Evolutionary conservation across 2,888 invertebrate genomes (phyloP), one percentile per base, ranked within the genome.

Genomic region (Amphiduros pacificus): DNA sequence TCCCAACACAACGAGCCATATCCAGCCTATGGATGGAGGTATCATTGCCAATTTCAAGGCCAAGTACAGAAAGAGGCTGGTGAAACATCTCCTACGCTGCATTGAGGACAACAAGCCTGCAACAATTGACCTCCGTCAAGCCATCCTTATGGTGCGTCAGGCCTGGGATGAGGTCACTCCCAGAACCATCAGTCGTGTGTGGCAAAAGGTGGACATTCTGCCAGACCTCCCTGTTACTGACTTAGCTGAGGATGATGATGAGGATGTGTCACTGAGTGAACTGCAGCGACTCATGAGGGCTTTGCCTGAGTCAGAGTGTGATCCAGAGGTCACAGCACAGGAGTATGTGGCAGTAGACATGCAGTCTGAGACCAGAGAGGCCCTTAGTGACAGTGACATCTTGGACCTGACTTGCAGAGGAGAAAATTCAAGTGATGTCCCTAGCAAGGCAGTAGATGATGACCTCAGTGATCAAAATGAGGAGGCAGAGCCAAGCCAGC

Each of bases 21-120:
- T 69, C 14, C 68, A 71, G 41, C 69, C 64, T 1, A 61, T 71
- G 57, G 67, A 71, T 31, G 68, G 64, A 4, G 66, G 68, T 2
- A 69, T 71, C 53, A 68, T 67, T n/a, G 24, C 32, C 1, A 56
- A 26, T 31, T 62, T 68, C 29, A 66, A 65, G 55, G 40, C 26
- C 11, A 26, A 65, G 55, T 65, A 66, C 50, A 48, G 65, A 24
- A 61, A 62, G 32, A 48, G 29, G 26, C 53, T 62, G 24, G 58
- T 62, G 1, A 26, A 26, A 9, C 59, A 63, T 41, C 60, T 49
- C 40, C 28, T 70, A 0, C 29, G 55, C 29, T 60, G 64, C 44
- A 48, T 55, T 28, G 61, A 68, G 49, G 49, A 62, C 1, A 28
- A 40, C n/a, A 31, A 41, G 24, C 36, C 55, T 1, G 63, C 63